Conservation (phyloP, 2,888 invertebrate species). For the Campopleginae sp. region DNA sequence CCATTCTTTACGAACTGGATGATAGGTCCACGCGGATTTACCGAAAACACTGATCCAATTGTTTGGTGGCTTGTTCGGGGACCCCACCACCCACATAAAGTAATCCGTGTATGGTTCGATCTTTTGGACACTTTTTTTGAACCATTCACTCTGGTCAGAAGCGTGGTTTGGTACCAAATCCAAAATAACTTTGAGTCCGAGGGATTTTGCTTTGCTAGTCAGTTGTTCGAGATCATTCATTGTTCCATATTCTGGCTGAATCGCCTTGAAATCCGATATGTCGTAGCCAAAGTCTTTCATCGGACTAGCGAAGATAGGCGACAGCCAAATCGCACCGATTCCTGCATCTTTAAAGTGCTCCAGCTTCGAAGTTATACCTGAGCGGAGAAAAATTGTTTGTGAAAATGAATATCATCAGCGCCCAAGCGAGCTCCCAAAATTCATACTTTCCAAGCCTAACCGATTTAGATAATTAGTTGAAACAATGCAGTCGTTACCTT, state of each 20-base stretch:
- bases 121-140: constrained; percentile 82
- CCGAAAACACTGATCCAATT: constrained; percentile 86
- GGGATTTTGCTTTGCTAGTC: constrained; percentile 85
- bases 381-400: not conserved
- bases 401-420: not conserved
- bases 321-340: constrained; percentile 92
- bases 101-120: constrained; percentile 83
- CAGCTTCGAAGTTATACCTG: constrained; percentile 86
- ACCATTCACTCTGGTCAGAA: constrained; percentile 86
- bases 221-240: constrained; percentile 89
- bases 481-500: no score
- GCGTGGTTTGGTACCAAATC: constrained; percentile 88
- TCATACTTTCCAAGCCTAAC: not conserved
- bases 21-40: constrained; percentile 85
- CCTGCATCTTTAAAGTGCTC: constrained; percentile 89
- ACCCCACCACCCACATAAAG: constrained; percentile 85
- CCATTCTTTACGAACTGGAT: constrained; percentile 82
- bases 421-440: not conserved
- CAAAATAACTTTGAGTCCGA: constrained; percentile 87
- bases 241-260: constrained; percentile 91
- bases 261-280: constrained; percentile 90
- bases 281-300: constrained; percentile 96
- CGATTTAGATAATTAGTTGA: not conserved
- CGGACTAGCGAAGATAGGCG: constrained; percentile 93
- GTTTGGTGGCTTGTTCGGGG: constrained; percentile 78